A percentile compares a stretch with the other conserved stretches of the same genome.
These are phyloP conservation scores for Salvelinus alpinus DNA, from an alignment of 2,113 vertebrate genomes.

Conservation along the genomic window DNA sequence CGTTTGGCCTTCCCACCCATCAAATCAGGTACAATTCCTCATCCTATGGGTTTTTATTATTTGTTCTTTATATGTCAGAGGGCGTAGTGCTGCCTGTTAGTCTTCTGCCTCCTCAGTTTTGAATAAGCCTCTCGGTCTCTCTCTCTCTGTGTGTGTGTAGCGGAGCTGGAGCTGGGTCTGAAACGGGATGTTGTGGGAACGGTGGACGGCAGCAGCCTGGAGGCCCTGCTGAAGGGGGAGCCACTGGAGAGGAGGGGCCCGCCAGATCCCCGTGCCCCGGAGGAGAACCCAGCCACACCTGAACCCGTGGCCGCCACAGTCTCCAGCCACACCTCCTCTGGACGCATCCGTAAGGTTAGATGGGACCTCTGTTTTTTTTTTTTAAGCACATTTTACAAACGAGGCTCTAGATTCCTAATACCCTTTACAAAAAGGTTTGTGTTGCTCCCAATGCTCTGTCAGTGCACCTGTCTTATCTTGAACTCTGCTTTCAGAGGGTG, in stretches of 20 bases:
- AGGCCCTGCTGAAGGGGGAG: conserved; percentile 89
- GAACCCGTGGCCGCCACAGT: conserved; percentile 81
- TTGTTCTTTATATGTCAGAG: no score
- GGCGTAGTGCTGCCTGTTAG: no score
- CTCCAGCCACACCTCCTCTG: conserved; percentile 76
- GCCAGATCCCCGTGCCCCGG: conserved; percentile 76
- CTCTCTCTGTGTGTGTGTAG: neutral
- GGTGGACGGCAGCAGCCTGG: conserved; percentile 91
- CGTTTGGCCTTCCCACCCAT: conserved; percentile 89
- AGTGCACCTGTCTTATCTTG: neutral
- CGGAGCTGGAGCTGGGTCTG: conserved; percentile 76
- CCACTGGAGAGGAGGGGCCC: conserved; percentile 82
- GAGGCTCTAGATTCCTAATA: neutral
- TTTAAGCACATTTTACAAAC: no score
- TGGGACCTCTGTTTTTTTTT: neutral
- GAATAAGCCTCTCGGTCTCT: neutral
- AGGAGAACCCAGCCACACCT: conserved; percentile 82
- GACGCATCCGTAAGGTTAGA: conserved; percentile 83
- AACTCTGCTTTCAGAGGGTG: conserved; percentile 76
- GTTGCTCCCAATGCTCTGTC: no score
- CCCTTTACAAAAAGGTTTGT: neutral
- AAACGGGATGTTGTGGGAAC: conserved; percentile 88
- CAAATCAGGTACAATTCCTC: conserved; percentile 81
- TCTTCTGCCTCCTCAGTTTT: neutral
- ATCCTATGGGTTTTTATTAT: no score